These are phyloP conservation scores for Creontiades dilutus DNA, from an alignment of 2,888 invertebrate genomes.

Conservation along the genomic window DNA sequence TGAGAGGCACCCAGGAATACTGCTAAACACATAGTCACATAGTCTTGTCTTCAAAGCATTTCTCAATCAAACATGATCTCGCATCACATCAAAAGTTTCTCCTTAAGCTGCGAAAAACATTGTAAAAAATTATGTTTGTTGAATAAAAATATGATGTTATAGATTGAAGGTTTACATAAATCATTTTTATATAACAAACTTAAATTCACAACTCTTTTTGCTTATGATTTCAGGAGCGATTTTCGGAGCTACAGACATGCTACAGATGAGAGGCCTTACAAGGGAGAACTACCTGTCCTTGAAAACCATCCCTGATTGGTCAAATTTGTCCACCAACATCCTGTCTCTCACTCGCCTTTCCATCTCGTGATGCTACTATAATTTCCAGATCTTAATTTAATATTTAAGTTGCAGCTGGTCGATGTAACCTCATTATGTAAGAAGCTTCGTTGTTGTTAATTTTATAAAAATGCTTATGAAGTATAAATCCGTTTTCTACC, in stretches of 20 bases:
- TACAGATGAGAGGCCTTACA: slow-evolving; percentile 85
- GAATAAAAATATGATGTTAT: no score
- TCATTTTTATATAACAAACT: no score
- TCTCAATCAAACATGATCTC: no score
- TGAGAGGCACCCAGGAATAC: no score
- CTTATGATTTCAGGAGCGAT: slow-evolving; percentile 82
- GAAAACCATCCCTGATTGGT: slow-evolving; percentile 90
- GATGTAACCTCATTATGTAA: slow-evolving; percentile 13
- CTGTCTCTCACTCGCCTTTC: slow-evolving; percentile 73
- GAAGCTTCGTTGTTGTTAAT: neutral
- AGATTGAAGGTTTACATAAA: no score
- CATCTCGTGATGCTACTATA: slow-evolving; percentile 18
- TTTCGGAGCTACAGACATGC: slow-evolving; percentile 87
- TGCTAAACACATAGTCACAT: no score
- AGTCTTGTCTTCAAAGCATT: no score
- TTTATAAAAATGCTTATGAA: neutral
- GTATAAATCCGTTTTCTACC: no score
- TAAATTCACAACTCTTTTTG: slow-evolving; percentile 12
- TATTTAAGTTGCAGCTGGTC: neutral
- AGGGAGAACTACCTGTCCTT: slow-evolving; percentile 87
- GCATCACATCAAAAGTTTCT: no score
- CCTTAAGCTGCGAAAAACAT: no score
- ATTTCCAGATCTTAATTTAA: neutral
- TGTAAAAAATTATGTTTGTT: no score
- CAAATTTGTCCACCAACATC: slow-evolving; percentile 83